These are phyloP conservation scores for Vulpes ferrilata DNA, from an alignment of 2,113 vertebrate species.

Conservation along the genomic window DNA sequence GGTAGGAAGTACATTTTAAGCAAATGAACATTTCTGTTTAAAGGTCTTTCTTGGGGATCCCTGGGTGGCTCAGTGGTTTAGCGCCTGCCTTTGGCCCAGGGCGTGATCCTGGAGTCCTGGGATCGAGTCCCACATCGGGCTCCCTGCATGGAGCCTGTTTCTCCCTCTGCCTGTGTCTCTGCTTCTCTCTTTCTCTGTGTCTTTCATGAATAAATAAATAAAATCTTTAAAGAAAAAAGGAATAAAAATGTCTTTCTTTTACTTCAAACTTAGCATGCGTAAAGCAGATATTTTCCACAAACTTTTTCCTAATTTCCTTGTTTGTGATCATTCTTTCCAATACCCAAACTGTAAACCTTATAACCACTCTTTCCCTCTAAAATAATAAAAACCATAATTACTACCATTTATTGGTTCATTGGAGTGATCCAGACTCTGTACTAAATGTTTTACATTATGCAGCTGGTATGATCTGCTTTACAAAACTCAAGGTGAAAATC, in stretches of 20 bases:
- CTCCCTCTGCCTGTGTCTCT: too few relatives aligned
- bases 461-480: slow-evolving; percentile 7
- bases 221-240: too few relatives aligned
- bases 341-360: not conserved
- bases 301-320: not conserved
- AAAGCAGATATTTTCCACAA: slow-evolving; percentile 16
- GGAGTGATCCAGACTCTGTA: not conserved
- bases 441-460: slow-evolving; percentile 21
- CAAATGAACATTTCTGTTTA: not conserved
- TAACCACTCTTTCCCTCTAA: not conserved
- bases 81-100: too few relatives aligned
- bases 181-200: too few relatives aligned
- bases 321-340: not conserved
- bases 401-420: slow-evolving; percentile 1
- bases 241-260: not conserved
- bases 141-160: too few relatives aligned
- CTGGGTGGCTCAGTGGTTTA: too few relatives aligned
- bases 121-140: too few relatives aligned
- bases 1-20: not conserved
- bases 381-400: not conserved
- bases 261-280: not conserved
- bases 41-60: not conserved
- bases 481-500: slow-evolving; percentile 21
- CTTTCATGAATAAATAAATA: too few relatives aligned
- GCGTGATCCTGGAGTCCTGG: too few relatives aligned